phyloP scores from a whole-genome alignment of 2,113 vertebrate genomes.

The Eulemur rufifrons region DNA sequence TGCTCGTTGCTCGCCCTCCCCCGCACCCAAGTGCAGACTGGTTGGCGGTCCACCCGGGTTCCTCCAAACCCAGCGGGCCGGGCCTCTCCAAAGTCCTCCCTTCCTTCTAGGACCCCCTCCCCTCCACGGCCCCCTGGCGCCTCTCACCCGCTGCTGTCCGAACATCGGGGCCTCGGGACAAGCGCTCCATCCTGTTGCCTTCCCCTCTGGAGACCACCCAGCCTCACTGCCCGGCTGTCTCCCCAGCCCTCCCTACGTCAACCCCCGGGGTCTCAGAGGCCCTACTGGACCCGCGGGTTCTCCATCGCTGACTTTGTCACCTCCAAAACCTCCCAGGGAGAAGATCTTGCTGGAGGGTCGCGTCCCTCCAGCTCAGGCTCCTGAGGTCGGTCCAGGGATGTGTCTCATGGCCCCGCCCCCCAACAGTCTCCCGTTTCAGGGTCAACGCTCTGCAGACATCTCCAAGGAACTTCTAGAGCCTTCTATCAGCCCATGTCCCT shows the following conservation, averaged over 20 bases:
- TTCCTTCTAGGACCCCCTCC: not conserved
- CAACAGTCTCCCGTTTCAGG: not conserved
- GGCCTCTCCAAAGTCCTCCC: not conserved
- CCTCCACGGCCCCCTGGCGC: not conserved
- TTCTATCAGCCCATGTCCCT: not conserved
- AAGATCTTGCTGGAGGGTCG: not conserved
- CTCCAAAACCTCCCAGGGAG: not conserved
- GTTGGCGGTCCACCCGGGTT: too few species aligned
- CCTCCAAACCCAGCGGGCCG: not conserved
- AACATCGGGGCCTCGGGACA: too few species aligned
- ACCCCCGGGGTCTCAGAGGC: not conserved
- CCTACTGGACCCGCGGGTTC: not conserved
- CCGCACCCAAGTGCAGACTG: not conserved
- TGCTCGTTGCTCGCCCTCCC: not conserved
- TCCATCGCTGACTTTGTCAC: not conserved
- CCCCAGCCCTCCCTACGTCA: accelerated
- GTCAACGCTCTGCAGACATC: not conserved
- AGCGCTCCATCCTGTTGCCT: not conserved
- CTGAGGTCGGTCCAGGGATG: not conserved
- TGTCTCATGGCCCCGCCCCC: not conserved
- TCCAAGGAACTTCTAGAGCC: not conserved
- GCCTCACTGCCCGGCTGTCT: not conserved
- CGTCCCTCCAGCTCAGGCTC: not conserved
- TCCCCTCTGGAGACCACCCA: not conserved
- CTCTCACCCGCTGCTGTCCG: too few species aligned